A percentile compares a stretch with the other conserved stretches of the same genome.
Conservation (phyloP, 2,113 vertebrate genomes). For the Sminthopsis crassicaudata region DNA sequence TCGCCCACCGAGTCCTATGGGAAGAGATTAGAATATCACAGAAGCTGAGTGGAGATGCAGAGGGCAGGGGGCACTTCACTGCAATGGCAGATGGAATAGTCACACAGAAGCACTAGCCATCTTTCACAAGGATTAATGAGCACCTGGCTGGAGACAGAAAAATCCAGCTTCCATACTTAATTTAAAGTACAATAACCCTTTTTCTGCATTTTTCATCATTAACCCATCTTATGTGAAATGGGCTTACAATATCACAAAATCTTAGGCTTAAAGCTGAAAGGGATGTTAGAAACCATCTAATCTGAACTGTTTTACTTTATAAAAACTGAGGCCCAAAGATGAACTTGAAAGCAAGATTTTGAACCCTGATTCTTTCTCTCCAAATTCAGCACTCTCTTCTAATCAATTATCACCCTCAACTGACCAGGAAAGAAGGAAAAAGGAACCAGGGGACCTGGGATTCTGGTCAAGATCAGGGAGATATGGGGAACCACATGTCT, state of each 20-base stretch:
- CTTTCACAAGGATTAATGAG: not conserved
- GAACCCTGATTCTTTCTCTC: not conserved
- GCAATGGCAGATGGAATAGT: not conserved
- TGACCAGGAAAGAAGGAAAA: not conserved
- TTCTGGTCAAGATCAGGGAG: not conserved
- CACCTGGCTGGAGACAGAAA: not conserved
- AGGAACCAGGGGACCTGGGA: not conserved
- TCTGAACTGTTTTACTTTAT: not conserved
- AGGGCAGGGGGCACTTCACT: not conserved
- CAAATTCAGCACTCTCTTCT: not conserved
- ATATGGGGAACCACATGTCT: not conserved
- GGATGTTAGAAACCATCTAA: not conserved
- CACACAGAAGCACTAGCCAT: not conserved
- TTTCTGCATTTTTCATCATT: not conserved
- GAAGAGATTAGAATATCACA: not conserved
- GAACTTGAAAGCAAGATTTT: not conserved
- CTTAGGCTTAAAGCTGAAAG: not conserved
- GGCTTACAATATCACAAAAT: not conserved
- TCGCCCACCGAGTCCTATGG: constrained; percentile 95
- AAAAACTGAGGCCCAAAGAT: not conserved
- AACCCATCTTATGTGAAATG: not conserved
- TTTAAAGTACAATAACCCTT: not conserved
- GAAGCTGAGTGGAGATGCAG: not conserved
- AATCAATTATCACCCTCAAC: not conserved
- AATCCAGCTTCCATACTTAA: not conserved